Base-by-base conservation (phyloP, 2,888 invertebrate species). In the Caenorhabditis sp. region DNA sequence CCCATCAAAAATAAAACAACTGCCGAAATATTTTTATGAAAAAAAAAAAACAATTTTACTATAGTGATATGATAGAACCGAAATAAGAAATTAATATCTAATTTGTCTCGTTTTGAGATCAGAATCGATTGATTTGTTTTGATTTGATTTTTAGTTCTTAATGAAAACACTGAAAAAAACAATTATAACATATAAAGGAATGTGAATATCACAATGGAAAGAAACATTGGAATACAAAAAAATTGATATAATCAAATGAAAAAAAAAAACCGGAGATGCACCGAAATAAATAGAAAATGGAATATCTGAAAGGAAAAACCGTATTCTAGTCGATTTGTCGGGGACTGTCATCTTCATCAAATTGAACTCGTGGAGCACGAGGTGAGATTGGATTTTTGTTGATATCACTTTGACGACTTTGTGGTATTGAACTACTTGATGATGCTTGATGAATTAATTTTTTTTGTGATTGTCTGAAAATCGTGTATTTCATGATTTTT, bases 301-400 rank as follows among this genome's bases (percentile, higher is more conserved):
- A 31, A 31, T 6, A 10, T 27, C 14, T n/a, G 4, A 43, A 17
- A 57, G 8, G 27, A 57, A 14, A 37, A 24, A 26, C 14, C 50
- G 21, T n/a, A 59, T 37, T 12, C 54, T 53, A 68, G n/a, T 66
- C 63, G 12, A 68, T 62, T 63, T 62, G 69, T 59, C 84, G 70
- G 1, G 85, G 85, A 49, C 83, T 83, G 60, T 85, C 85, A 64
- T 85, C 85, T 27, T 84, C 85, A 53, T 84, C 85, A 67, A 85
- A 85, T 58, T 79, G 80, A 17, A 83, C 83, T 24, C 79, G 65
- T 2, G 86, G 86, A 1, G 86, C 86, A 36, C 81, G 63, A 14
- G 85, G 82, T 8, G 83, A 80, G 23, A 69, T 37, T 26, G 66
- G 53, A 12, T 60, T 66, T 31, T 63, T 65, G n/a, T 66, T 68